These are phyloP conservation scores for Drosophila anomelani DNA, from an alignment of 2,888 invertebrate species.

Conservation along the genomic window DNA sequence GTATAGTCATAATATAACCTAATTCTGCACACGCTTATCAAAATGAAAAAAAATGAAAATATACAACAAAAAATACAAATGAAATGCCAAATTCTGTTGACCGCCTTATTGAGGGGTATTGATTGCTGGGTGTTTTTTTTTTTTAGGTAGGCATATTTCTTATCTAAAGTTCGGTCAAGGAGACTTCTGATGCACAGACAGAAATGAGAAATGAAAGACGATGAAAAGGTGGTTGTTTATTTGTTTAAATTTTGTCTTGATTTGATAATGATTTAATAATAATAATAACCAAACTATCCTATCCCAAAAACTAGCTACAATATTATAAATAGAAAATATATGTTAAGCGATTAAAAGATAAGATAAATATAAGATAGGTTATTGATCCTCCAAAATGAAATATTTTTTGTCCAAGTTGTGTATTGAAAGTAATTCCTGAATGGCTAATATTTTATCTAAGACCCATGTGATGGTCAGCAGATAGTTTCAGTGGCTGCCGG, in stretches of 20 bases:
- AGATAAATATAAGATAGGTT: too few relatives aligned
- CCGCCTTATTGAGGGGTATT: constrained; percentile 11
- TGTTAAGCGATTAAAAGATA: too few relatives aligned
- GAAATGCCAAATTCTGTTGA: constrained; percentile 25
- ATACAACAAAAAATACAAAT: constrained; percentile 6
- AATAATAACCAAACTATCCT: too few relatives aligned
- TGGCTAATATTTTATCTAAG: not conserved
- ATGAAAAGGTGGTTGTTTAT: not conserved
- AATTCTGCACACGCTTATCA: constrained; percentile 40
- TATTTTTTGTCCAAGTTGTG: too few relatives aligned
- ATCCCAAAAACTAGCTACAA: too few relatives aligned
- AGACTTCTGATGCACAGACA: not conserved
- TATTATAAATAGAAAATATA: too few relatives aligned
- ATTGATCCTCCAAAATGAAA: too few relatives aligned
- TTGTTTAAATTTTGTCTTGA: not conserved
- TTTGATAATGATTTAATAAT: not conserved
- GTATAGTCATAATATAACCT: constrained; percentile 27
- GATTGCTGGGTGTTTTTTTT: not conserved
- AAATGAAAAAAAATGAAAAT: constrained; percentile 4
- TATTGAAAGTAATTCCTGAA: too few relatives aligned
- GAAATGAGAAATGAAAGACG: not conserved
- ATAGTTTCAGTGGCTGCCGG: not conserved
- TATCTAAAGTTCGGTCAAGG: constrained; percentile 14
- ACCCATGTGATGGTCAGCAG: constrained; percentile 7
- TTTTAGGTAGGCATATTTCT: constrained; percentile 8